Evolutionary conservation across 2,797 vertebrate species (phyloP).

Genomic region (Etheostoma nigrum): DNA sequence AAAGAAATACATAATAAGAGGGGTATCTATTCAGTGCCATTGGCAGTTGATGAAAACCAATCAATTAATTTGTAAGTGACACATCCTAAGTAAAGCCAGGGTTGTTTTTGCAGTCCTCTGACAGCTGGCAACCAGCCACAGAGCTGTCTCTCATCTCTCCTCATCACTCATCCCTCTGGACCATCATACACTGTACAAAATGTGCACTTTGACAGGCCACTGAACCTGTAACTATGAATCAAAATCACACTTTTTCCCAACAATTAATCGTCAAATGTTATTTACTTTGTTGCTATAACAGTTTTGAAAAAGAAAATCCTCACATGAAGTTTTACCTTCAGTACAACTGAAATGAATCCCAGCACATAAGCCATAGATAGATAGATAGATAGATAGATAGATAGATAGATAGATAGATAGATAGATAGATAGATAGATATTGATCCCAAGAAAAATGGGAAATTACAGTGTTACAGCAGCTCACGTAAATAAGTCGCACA

Average conservation of each 20-base stretch:
- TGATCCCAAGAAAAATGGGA: too few relatives aligned
- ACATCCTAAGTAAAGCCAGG: slow-evolving; percentile 53
- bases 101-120: slow-evolving; percentile 32
- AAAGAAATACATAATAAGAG: slow-evolving; percentile 29
- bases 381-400: too few relatives aligned
- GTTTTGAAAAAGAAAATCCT: neutral
- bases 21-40: slow-evolving; percentile 14
- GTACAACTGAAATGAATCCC: neutral
- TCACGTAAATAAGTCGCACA: too few relatives aligned
- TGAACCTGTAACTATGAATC: neutral
- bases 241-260: neutral
- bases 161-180: slow-evolving; percentile 5
- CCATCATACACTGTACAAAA: slow-evolving; percentile 5
- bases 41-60: slow-evolving; percentile 41
- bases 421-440: too few relatives aligned
- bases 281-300: neutral
- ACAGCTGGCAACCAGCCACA: slow-evolving; percentile 39
- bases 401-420: too few relatives aligned
- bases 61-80: slow-evolving; percentile 58
- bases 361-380: neutral
- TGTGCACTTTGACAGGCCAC: neutral
- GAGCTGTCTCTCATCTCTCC: too few relatives aligned
- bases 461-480: too few relatives aligned
- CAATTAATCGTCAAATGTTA: neutral
- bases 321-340: neutral